Conservation (phyloP, 2,888 invertebrate species). For the Lasioglossum zephyrum region DNA sequence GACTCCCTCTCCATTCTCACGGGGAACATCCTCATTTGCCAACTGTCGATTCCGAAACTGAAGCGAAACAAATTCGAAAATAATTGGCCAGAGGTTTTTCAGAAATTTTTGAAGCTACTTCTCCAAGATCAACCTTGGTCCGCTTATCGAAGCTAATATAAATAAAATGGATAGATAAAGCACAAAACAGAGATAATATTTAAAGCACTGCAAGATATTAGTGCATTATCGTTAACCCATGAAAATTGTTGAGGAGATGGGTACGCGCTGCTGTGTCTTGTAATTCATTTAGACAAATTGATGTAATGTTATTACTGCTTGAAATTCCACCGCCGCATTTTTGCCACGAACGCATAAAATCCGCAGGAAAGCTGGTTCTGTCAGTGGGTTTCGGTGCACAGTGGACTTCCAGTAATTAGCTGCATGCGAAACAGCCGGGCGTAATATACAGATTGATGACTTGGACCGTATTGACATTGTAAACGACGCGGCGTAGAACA, state of each 20-base stretch:
- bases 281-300: background rate
- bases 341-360: background rate
- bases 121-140: no score
- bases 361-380: background rate
- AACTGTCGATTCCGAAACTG: background rate
- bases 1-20: background rate
- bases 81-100: background rate
- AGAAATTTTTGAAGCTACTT: background rate
- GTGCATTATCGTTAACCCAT: no score
- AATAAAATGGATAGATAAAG: no score
- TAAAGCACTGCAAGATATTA: no score
- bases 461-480: conserved; percentile 1
- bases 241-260: no score
- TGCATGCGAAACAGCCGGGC: background rate
- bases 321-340: background rate
- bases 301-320: background rate
- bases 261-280: no score
- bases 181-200: no score
- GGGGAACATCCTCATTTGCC: background rate
- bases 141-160: no score
- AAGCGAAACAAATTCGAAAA: background rate
- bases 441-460: conserved; percentile 10
- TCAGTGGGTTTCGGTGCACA: background rate
- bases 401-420: background rate
- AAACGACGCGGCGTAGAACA: conserved; percentile 1